A percentile compares a stretch with the other conserved stretches of the same genome.
Evolutionary conservation across 1,140 invertebrate species (phyloP).

Genomic region (Papilio polyxenes): DNA sequence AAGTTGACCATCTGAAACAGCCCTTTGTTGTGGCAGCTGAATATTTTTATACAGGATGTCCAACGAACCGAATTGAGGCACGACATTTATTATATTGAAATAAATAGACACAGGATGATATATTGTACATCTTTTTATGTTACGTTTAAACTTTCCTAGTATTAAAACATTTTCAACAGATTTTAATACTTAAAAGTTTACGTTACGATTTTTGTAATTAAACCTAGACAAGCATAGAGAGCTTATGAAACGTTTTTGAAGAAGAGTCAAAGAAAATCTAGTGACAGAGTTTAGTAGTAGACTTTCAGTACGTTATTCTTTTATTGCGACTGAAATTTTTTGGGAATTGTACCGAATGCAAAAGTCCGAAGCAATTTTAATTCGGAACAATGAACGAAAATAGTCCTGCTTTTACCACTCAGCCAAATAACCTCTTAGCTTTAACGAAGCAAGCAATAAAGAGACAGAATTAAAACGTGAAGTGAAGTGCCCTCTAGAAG

Average conservation of each 20-base stretch:
- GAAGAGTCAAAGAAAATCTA: not conserved
- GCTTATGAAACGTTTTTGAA: not conserved
- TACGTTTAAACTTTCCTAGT: not conserved
- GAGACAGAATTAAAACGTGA: slow-evolving; percentile 73
- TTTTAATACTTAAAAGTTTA: not conserved
- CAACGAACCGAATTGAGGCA: slow-evolving; percentile 59
- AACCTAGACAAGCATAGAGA: not conserved
- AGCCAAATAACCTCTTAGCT: slow-evolving; percentile 71
- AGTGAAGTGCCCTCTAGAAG: slow-evolving; percentile 66
- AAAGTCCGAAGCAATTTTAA: slow-evolving; percentile 35
- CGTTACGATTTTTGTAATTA: not conserved
- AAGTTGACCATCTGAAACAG: slow-evolving; percentile 71
- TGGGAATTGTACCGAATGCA: slow-evolving; percentile 17
- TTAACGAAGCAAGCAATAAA: slow-evolving; percentile 74
- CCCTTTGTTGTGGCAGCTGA: slow-evolving; percentile 70
- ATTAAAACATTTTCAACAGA: not conserved
- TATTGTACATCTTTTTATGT: slow-evolving; percentile 6
- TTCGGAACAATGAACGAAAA: slow-evolving; percentile 38
- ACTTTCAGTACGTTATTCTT: not conserved
- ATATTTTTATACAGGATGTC: slow-evolving; percentile 70
- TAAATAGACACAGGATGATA: slow-evolving; percentile 27
- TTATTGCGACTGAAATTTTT: slow-evolving; percentile 11
- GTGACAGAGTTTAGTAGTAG: not conserved
- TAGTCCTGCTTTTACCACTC: slow-evolving; percentile 46
- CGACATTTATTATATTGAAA: slow-evolving; percentile 44